Evolutionary conservation across 2,888 invertebrate genomes (phyloP).

Genomic region (Microctonus brassicae): DNA sequence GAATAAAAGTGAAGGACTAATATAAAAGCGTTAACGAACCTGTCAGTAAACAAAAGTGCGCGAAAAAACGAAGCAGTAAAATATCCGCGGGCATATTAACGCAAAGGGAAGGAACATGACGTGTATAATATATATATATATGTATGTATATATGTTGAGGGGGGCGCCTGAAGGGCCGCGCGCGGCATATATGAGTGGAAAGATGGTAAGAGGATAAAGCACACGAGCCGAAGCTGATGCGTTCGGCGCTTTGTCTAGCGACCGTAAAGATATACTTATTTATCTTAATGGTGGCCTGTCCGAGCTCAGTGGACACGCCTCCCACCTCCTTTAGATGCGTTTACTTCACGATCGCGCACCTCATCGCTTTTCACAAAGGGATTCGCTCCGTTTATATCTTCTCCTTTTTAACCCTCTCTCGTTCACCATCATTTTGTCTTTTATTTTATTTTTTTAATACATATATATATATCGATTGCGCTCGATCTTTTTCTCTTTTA

Average conservation of each 20-base stretch:
- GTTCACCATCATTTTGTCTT: background rate
- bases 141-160: constrained; percentile 1
- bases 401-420: constrained; percentile 1
- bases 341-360: background rate
- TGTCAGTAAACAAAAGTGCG: constrained; percentile 6
- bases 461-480: background rate
- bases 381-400: constrained; percentile 7
- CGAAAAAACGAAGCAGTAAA: background rate
- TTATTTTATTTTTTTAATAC: background rate
- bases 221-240: background rate
- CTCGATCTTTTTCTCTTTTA: background rate
- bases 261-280: constrained; percentile 52
- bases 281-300: constrained; percentile 50
- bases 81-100: background rate
- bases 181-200: constrained; percentile 12
- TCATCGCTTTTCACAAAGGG: constrained; percentile 21
- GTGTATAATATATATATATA: background rate
- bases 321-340: constrained; percentile 12
- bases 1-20: background rate
- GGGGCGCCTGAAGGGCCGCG: constrained; percentile 2
- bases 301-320: constrained; percentile 45
- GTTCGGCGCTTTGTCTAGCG: constrained; percentile 44
- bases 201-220: constrained; percentile 24
- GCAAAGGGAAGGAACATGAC: background rate
- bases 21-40: constrained; percentile 3